A percentile compares a stretch with the other conserved stretches of the same genome.
Conservation (phyloP, 2,797 vertebrate species). For the Scolopax rusticola region DNA sequence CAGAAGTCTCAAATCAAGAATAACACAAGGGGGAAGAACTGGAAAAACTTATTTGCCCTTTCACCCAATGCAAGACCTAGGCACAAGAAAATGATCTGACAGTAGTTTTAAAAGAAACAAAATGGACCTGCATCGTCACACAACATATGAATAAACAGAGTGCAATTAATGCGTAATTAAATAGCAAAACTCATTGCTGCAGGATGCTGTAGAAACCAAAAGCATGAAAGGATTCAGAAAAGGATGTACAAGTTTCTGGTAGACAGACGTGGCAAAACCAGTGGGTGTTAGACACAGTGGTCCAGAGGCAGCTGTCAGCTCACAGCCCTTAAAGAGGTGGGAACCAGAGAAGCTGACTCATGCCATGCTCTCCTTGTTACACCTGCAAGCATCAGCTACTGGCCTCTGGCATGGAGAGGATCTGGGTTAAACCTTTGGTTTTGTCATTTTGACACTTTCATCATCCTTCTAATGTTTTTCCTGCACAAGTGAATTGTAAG, state of each 20-base stretch:
- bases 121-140: neutral
- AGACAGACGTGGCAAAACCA: neutral
- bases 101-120: neutral
- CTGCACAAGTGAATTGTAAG: neutral
- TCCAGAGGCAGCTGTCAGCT: neutral
- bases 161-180: conserved; percentile 30
- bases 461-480: neutral
- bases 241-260: neutral
- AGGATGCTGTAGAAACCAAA: neutral
- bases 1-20: neutral
- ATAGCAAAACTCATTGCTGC: neutral
- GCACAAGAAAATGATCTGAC: neutral
- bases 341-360: neutral
- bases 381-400: accelerated
- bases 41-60: neutral
- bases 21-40: neutral
- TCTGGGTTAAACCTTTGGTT: neutral
- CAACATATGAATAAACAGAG: neutral
- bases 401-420: neutral
- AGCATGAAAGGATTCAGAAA: neutral
- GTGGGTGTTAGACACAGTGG: neutral
- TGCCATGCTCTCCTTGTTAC: neutral
- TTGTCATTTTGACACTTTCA: neutral
- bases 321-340: neutral
- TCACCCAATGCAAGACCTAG: neutral